Base-by-base conservation (phyloP, 2,113 vertebrate genomes). In the Ageneiosus marmoratus region DNA sequence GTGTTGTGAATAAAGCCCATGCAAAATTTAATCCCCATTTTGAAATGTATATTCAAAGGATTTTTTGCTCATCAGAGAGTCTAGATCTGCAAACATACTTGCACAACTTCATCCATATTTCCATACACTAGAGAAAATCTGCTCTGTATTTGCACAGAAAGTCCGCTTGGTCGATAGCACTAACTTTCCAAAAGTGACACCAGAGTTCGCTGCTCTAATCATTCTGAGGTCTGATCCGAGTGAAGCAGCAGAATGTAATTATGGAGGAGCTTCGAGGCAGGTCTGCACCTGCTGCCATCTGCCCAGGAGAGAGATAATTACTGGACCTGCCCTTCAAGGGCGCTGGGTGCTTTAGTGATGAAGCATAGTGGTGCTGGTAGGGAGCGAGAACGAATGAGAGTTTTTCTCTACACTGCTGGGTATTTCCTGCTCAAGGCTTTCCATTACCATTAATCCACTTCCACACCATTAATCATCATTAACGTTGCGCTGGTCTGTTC, bases 391-490 rank as follows among this genome's bases (percentile, higher is more conserved):
- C n/a, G 70, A 62, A 58, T 50, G 60, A 4, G 60, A 83, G 70
- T 18, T 81, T 76, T 83, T 48, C 77, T 74, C 20, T 48, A 51
- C 32, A 70, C 75, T 41, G 37, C 76, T 32, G 37, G 65, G 46
- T 44, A 75, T 80, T 80, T 69, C 77, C 82, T 60, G 51, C 80
- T 24, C 80, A 74, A 60, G 53, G 69, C 67, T 73, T 77, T 83
- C 77, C 22, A 56, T 85, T 85, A 81, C 87, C 81, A 84, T 85
- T 87, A 88, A 85, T 85, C 84, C 81, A 76, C 87, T 83, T 70
- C 75, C 50, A 78, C 81, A 73, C 56, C 72, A 87, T 88, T 88
- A 81, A 88, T 88, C 87, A 85, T 88, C 87, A 87, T 88, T 88
- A 88, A 79, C 58, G 79, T 83, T 18, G 69, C 18, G 62, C 77